Conservation (phyloP, 2,797 vertebrate species). For the Betta splendens region DNA sequence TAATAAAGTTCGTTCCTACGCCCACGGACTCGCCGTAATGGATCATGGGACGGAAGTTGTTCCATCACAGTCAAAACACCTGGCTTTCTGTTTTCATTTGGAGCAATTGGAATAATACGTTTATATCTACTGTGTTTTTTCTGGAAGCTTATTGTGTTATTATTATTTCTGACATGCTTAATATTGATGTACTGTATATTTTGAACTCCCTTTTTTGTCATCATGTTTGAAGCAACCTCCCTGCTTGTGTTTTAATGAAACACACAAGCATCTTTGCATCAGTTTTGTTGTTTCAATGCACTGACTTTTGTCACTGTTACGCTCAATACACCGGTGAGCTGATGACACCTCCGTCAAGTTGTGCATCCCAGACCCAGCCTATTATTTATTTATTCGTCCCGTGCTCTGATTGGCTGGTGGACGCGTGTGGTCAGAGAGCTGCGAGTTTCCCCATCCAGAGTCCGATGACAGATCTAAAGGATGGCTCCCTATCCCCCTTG, state of each 20-base stretch:
- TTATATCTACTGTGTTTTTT: background rate
- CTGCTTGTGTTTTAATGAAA: no score
- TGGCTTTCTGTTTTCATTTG: slow-evolving; percentile 17
- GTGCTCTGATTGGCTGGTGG: slow-evolving; percentile 71
- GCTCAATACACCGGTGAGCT: slow-evolving; percentile 25
- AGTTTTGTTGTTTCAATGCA: slow-evolving; percentile 47
- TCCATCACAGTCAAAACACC: slow-evolving; percentile 25
- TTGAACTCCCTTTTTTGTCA: no score
- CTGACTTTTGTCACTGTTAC: slow-evolving; percentile 16
- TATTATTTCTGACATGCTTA: no score
- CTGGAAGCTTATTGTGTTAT: background rate
- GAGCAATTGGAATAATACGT: background rate
- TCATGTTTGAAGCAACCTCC: no score
- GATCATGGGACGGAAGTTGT: slow-evolving; percentile 36
- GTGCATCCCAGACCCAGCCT: slow-evolving; percentile 56
- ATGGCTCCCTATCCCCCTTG: slow-evolving; percentile 79
- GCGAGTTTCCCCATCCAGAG: slow-evolving; percentile 66
- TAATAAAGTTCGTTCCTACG: slow-evolving; percentile 67
- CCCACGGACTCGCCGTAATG: slow-evolving; percentile 30
- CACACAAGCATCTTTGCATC: no score
- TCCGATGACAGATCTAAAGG: slow-evolving; percentile 81
- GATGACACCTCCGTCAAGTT: slow-evolving; percentile 60
- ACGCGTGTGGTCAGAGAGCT: slow-evolving; percentile 68
- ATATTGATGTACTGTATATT: no score
- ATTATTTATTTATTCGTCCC: slow-evolving; percentile 74